Conservation (phyloP, 2,797 vertebrate genomes). For the Lutjanus campechanus region DNA sequence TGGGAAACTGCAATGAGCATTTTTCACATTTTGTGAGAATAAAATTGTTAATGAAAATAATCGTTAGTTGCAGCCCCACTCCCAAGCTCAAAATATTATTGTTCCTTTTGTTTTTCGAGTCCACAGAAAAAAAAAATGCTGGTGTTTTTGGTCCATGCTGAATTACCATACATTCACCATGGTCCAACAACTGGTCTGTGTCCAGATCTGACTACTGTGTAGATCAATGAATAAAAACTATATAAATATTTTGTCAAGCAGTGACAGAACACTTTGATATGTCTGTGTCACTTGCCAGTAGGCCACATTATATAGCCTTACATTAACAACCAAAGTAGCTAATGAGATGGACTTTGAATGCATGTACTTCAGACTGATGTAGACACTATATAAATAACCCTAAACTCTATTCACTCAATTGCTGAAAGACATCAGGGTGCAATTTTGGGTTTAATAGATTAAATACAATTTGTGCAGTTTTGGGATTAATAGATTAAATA, state of each 20-base stretch:
- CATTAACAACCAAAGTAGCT: neutral
- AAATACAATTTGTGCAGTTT: neutral
- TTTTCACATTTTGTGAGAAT: too few relatives aligned
- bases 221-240: neutral
- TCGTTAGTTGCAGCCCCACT: too few relatives aligned
- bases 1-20: too few relatives aligned
- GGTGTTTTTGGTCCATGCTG: neutral
- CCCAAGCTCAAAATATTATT: neutral
- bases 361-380: neutral
- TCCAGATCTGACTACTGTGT: neutral
- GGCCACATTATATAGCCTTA: too few relatives aligned
- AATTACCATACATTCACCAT: neutral
- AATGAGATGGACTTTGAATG: neutral
- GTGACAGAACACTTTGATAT: neutral
- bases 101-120: neutral
- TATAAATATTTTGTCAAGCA: neutral
- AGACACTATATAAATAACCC: too few relatives aligned
- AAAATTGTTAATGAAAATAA: too few relatives aligned
- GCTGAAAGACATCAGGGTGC: neutral
- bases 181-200: too few relatives aligned
- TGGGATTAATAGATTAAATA: accelerated
- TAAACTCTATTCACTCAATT: neutral
- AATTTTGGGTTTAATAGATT: accelerated
- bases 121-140: neutral
- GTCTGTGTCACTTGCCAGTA: neutral